Evolutionary conservation across 2,113 vertebrate species (phyloP).

Genomic region (Vidua macroura): DNA sequence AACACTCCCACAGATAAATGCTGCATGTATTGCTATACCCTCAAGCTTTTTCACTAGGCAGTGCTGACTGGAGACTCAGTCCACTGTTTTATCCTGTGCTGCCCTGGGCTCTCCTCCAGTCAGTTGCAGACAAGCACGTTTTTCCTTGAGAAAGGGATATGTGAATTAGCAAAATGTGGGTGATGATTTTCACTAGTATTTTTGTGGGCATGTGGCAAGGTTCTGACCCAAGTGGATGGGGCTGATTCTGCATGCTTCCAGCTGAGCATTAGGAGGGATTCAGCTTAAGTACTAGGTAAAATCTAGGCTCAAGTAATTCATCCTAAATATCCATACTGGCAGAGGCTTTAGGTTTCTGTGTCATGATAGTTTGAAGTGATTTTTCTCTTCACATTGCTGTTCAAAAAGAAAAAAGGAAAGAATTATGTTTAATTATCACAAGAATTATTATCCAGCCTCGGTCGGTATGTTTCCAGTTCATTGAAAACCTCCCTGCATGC

Average conservation of each 20-base stretch:
- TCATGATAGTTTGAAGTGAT: not conserved
- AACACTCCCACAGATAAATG: not conserved
- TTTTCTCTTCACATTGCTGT: not conserved
- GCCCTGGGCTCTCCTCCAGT: not conserved
- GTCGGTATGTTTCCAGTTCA: not conserved
- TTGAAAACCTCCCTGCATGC: not conserved
- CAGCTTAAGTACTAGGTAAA: not conserved
- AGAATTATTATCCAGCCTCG: not conserved
- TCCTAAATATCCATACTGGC: not conserved
- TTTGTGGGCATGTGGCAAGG: not conserved
- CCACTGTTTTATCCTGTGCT: not conserved
- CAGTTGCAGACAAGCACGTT: not conserved
- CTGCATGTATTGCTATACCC: not conserved
- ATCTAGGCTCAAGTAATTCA: not conserved
- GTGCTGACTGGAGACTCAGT: accelerated
- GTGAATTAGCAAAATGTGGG: not conserved
- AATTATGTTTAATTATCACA: not conserved
- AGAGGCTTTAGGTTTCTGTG: not conserved
- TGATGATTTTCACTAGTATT: not conserved
- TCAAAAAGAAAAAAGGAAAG: not conserved
- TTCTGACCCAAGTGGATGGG: not conserved
- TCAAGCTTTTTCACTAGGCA: not conserved
- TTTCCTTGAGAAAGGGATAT: not conserved
- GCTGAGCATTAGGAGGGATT: not conserved
- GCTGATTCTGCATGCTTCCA: not conserved